A percentile compares a stretch with the other conserved stretches of the same genome.
Conservation (phyloP, 1,140 invertebrate species). For the Atta colombica region DNA sequence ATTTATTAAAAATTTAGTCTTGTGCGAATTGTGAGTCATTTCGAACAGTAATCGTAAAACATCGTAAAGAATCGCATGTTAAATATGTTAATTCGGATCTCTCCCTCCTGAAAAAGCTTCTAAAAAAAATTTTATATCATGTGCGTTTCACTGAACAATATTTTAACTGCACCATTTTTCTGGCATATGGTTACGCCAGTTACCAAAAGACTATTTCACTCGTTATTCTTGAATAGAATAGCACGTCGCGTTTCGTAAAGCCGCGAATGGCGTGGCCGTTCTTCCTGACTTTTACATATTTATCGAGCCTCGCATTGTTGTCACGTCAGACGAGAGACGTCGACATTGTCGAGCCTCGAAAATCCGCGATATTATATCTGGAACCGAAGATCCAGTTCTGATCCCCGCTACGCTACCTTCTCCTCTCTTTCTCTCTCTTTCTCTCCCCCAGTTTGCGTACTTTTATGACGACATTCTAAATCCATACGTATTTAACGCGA, state of each 20-base stretch:
- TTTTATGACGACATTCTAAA: background rate
- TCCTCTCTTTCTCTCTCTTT: too few species aligned
- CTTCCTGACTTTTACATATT: constrained; percentile 80
- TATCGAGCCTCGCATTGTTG: constrained; percentile 78
- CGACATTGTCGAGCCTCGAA: constrained; percentile 73
- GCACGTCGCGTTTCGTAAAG: constrained; percentile 45
- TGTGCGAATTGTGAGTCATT: constrained; percentile 32
- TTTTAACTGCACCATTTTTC: constrained; percentile 39
- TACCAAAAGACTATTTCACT: constrained; percentile 26
- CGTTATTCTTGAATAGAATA: constrained; percentile 50
- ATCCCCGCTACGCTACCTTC: constrained; percentile 1
- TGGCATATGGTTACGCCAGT: background rate
- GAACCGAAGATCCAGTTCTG: constrained; percentile 42
- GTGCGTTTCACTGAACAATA: constrained; percentile 24
- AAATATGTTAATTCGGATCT: background rate
- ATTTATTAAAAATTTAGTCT: constrained; percentile 33
- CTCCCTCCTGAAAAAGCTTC: background rate
- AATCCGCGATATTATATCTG: constrained; percentile 73
- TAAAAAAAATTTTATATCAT: background rate
- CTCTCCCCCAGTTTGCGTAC: background rate
- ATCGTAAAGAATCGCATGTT: background rate
- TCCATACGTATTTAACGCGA: background rate
- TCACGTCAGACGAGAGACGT: constrained; percentile 74
- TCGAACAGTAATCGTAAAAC: background rate
- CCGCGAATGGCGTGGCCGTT: constrained; percentile 70